Evolutionary conservation across 2,888 invertebrate species (phyloP), one percentile per base, ranked within the genome.

Genomic region (Lordiphosa fenestrarum): DNA sequence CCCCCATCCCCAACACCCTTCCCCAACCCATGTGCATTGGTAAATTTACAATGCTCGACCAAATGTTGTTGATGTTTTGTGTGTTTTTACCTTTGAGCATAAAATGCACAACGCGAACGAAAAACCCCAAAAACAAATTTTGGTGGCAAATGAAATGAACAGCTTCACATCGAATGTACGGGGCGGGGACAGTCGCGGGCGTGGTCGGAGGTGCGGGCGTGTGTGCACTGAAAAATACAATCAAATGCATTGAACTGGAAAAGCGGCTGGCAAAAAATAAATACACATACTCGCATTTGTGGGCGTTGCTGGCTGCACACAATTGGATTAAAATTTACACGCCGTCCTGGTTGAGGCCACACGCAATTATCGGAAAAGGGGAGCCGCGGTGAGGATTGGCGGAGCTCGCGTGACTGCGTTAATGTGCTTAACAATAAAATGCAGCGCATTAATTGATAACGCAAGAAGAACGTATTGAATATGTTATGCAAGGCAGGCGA

Each of bases 251-350:
- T 84, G 71, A 69, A 39, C 67, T 68, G 80, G 82, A 82, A 82
- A 82, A 82, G 80, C 84, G 80, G 72, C 77, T 75, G 65, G 74
- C 70, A 75, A 75, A 44, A 76, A 80, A 83, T 76, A 80, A 73
- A 76, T 77, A 81, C 78, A 84, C 68, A 80, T 64, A 60, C 47
- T 56, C 54, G 53, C 23, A 42, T 63, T 77, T 70, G 72, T 63
- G 68, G 62, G 74, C 46, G 23, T 47, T 37, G 50, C 67, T 65
- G 78, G 78, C 81, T 72, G 76, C 84, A 82, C 84, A 80, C 84
- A 82, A 82, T 82, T 82, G 84, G 82, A 82, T 82, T 82, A 82
- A 84, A 82, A 82, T 82, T 82, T 82, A 82, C 84, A 82, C 76
- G 82, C 78, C 71, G 53, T 71, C 69, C 78, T 44, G 44, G 9